These are phyloP conservation scores for Oppia nitens DNA, from an alignment of 1,140 invertebrate genomes.

Conservation along the genomic window DNA sequence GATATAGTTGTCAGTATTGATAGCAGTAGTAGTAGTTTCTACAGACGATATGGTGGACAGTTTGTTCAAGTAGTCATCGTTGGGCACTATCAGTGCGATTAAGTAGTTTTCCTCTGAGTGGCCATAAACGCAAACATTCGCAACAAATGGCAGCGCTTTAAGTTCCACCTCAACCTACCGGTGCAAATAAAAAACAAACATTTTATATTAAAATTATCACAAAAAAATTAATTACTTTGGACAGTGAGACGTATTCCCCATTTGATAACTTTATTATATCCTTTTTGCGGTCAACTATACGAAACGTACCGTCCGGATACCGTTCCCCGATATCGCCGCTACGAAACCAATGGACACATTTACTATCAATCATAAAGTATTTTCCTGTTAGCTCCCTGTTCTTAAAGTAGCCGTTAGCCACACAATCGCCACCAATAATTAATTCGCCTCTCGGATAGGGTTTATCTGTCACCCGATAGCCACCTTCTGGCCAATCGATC, in stretches of 20 bases:
- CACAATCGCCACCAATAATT: constrained; percentile 36
- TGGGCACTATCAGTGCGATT: constrained; percentile 80
- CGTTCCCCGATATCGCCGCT: constrained; percentile 92
- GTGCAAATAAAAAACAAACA: not conserved
- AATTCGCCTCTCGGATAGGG: constrained; percentile 38
- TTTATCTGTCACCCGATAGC: constrained; percentile 34
- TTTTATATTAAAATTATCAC: not conserved
- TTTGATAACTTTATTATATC: constrained; percentile 93
- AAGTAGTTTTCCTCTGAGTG: constrained; percentile 64
- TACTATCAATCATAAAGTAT: constrained; percentile 43
- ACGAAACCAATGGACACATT: constrained; percentile 72
- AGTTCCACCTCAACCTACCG: constrained; percentile 49
- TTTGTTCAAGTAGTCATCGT: constrained; percentile 41
- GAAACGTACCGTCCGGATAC: constrained; percentile 73
- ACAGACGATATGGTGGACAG: constrained; percentile 46
- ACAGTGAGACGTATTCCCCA: constrained; percentile 64
- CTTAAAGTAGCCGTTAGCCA: constrained; percentile 38
- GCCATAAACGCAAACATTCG: constrained; percentile 88
- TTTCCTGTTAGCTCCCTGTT: constrained; percentile 35
- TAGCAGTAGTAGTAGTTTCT: too few relatives aligned
- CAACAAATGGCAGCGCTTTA: constrained; percentile 82
- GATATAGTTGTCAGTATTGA: too few relatives aligned
- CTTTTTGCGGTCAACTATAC: constrained; percentile 88
- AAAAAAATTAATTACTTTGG: constrained; percentile 24
- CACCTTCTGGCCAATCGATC: constrained; percentile 29